These are phyloP conservation scores for Ctena decussata DNA, from an alignment of 2,888 invertebrate genomes.

Conservation along the genomic window DNA sequence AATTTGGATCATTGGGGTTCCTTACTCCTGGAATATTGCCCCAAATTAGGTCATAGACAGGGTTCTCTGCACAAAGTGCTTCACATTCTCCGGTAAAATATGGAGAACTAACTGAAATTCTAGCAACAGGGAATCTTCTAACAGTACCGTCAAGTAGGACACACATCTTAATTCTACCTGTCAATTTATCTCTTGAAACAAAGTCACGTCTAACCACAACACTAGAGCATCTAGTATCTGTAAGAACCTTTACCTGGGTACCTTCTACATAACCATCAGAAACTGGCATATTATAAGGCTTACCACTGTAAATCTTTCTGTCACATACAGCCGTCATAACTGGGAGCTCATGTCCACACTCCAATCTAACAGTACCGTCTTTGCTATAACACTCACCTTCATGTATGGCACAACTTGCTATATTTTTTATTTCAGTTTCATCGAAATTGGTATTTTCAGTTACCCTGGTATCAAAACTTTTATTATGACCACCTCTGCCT, in stretches of 20 bases:
- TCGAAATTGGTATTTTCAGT: too few species aligned
- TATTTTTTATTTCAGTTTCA: too few species aligned
- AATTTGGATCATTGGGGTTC: background rate
- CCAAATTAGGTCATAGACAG: background rate
- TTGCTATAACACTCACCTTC: background rate
- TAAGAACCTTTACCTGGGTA: background rate
- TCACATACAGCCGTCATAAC: background rate
- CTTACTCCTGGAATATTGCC: background rate
- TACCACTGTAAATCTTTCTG: background rate
- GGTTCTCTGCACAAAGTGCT: background rate
- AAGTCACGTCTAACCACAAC: background rate
- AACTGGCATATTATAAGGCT: background rate
- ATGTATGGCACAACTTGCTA: background rate
- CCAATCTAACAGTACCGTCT: too few species aligned
- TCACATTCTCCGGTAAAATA: background rate
- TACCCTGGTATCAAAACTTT: too few species aligned
- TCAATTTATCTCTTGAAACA: background rate
- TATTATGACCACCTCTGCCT: background rate
- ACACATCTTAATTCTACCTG: background rate
- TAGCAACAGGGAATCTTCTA: background rate
- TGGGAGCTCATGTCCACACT: too few species aligned
- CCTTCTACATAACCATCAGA: background rate
- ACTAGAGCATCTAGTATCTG: conserved; percentile 5
- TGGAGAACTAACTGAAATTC: background rate
- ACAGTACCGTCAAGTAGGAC: background rate